Evolutionary conservation across 2,888 invertebrate species (phyloP), one percentile per base, ranked within the genome.

Genomic region (Tenthredo amoena): DNA sequence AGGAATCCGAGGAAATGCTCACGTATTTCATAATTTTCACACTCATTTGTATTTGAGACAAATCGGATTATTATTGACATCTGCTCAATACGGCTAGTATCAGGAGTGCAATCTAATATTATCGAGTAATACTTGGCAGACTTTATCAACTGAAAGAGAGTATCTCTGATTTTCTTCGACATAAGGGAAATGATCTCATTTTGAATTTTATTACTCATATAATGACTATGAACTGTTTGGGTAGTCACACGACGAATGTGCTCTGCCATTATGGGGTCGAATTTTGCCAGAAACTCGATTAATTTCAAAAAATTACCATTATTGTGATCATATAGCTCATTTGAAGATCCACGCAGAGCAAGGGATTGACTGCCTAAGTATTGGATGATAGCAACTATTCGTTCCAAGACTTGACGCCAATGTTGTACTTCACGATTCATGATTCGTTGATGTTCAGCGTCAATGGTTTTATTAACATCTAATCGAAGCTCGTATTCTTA

Each of bases 111-210:
- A 76, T 76, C 79, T 58, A 62, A 88, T 72, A 85, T 89, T 83
- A 77, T 55, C 79, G 65, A 71, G 37, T 65, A 89, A 84, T 55
- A 87, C 85, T 82, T 87, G 87, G 86, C 62, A 86, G 85, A 76
- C 85, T 87, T 84, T 71, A 84, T 87, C 87, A 88, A 74, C 88
- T 76, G 76, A 31, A 76, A 21, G 9, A 50, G 76, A 34, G 87
- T 87, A 43, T 87, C 85, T 84, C 87, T 85, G 55, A 88, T 55
- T 79, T 87, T 86, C 82, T 89, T 89, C 62, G 88, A 85, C 18
- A 87, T 88, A 34, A 88, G 86, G 84, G 43, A 81, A 65, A 62
- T 72, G 50, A 88, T 84, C 18, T 88, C 68, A 74, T 87, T 87
- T 79, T 84, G 47, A 15, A 76, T 47, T 50, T 76, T 76, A 31